Conservation (phyloP, 2,888 invertebrate genomes). For the Eilema sororculum region DNA sequence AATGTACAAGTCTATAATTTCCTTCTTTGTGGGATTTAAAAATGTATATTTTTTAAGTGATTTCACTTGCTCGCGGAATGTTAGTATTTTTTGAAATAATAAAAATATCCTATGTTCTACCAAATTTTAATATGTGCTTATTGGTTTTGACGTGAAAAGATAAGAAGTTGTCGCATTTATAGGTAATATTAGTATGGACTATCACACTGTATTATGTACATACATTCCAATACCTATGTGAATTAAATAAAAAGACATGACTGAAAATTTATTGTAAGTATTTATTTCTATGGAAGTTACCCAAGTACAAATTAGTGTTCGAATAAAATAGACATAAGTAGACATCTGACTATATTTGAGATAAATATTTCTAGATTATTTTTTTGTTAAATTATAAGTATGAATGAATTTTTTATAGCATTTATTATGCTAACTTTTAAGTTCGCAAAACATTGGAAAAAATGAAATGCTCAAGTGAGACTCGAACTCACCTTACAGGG, state of each 20-base stretch:
- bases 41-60: neutral
- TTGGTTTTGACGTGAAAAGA: neutral
- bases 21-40: neutral
- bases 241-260: conserved; percentile 54
- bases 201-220: conserved; percentile 37
- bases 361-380: too few species aligned
- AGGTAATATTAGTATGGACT: neutral
- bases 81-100: neutral
- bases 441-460: too few species aligned
- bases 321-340: conserved; percentile 15
- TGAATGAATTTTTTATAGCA: too few species aligned
- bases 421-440: too few species aligned
- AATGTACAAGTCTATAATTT: neutral
- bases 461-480: too few species aligned
- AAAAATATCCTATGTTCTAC: neutral
- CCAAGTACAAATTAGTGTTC: conserved; percentile 22
- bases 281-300: conserved; percentile 61
- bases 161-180: neutral
- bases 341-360: too few species aligned
- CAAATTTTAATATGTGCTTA: neutral
- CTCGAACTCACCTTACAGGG: too few species aligned
- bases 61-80: too few species aligned
- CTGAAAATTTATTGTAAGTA: conserved; percentile 50
- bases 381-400: too few species aligned
- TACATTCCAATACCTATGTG: conserved; percentile 47